phyloP scores from a whole-genome alignment of 2,113 vertebrate genomes.

The Pangasianodon hypophthalmus region DNA sequence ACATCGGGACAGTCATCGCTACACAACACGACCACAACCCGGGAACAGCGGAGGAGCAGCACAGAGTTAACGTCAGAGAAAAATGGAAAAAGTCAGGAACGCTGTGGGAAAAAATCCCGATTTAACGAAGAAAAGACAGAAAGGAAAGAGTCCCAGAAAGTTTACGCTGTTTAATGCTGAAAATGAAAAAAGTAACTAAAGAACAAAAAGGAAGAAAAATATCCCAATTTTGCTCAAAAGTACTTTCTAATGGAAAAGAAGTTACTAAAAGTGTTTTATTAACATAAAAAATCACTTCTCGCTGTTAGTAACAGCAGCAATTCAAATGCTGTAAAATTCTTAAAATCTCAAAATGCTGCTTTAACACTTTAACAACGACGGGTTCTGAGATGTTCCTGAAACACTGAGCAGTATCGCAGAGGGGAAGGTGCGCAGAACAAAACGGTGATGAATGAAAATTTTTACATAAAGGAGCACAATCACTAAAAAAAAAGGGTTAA shows the following conservation, averaged over 20 bases:
- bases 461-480: neutral
- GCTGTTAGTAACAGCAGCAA: neutral
- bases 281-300: neutral
- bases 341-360: too few relatives aligned
- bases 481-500: neutral
- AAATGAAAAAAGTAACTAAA: neutral
- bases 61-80: neutral
- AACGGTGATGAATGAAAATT: too few relatives aligned
- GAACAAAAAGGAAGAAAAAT: neutral
- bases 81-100: too few relatives aligned
- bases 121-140: neutral
- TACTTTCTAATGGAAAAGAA: neutral
- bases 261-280: neutral
- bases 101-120: neutral
- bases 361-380: neutral
- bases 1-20: constrained; percentile 85
- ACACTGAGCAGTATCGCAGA: too few relatives aligned
- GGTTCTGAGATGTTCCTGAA: neutral
- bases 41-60: neutral
- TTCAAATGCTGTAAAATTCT: neutral
- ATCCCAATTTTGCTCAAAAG: neutral
- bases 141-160: neutral
- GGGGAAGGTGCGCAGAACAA: too few relatives aligned
- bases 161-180: neutral
- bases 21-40: neutral